Evolutionary conservation across 2,113 vertebrate species (phyloP), one percentile per base, ranked within the genome.

Genomic region (Oxygymnocypris stewartii): DNA sequence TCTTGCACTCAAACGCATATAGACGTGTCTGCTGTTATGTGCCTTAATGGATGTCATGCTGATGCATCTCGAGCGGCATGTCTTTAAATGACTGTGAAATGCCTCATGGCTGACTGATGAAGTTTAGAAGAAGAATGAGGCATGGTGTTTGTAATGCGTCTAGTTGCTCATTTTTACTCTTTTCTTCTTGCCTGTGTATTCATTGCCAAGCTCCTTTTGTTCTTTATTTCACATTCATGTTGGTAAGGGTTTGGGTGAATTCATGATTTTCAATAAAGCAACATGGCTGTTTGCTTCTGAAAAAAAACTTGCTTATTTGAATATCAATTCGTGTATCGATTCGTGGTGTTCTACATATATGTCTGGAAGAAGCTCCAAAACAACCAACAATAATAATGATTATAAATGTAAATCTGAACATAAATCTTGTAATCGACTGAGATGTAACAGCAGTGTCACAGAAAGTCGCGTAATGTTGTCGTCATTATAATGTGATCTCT

Each of bases 41-140:
- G 90, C 82, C 90, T 87, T 88, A 86, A 47, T 77, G 28, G 74
- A 44, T 67, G 49, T 63, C 74, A 88, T 79, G 63, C 87, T 86
- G 82, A 79, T 86, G 80, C 80, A 59, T 71, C 37, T 35, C 28
- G 71, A 79, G 35, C 75, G 63, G 69, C 74, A 75, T 84, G 44
- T 67, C 67, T 67, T 49, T 57, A 69, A 85, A 54, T 84, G 75
- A 84, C 57, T 51, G 40, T 77, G 40, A 67, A 63, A 87, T 67
- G 40, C 47, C 67, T 63, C 40, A 35, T n/a, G 23, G 28, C 73
- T 65, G 75, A 71, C 8, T 18, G 40, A 42, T 75, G 28, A 67
- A 31, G 40, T 71, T 42, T 44, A 71, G 0, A 25, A 61, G 67
- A n/a, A 54, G 40, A 84, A 18, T 59, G 20, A 18, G 42, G 74